A percentile compares a stretch with the other conserved stretches of the same genome.
phyloP scores from a whole-genome alignment of 64 coral and sea anemone genomes.

The Montipora foliosa region DNA sequence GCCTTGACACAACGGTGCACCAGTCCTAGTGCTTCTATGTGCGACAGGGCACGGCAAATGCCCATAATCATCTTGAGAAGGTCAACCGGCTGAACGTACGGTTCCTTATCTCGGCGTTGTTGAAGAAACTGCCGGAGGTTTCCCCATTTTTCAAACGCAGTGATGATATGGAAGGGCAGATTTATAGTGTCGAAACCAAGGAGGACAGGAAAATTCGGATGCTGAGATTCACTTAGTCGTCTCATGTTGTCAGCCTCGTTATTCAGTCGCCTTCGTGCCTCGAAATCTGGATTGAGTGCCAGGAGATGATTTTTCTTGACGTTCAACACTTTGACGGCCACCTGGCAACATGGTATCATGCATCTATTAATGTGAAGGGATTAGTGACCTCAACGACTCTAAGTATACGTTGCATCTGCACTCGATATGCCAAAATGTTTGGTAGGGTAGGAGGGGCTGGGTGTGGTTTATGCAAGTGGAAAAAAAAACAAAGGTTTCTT shows the following conservation, averaged over 20 bases:
- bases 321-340: slow-evolving; percentile 4
- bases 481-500: too few species aligned
- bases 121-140: slow-evolving; percentile 65
- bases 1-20: slow-evolving; percentile 71
- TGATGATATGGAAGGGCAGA: slow-evolving; percentile 60
- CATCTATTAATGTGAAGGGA: neutral
- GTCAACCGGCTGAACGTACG: neutral
- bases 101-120: neutral
- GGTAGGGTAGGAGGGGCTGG: too few species aligned
- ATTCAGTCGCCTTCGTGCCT: neutral
- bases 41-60: slow-evolving; percentile 28
- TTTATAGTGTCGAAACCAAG: slow-evolving; percentile 34
- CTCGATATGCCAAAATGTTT: neutral
- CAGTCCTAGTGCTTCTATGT: slow-evolving; percentile 32
- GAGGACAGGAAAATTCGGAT: slow-evolving; percentile 44
- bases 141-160: slow-evolving; percentile 3
- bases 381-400: too few species aligned
- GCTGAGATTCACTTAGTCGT: neutral
- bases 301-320: slow-evolving; percentile 12
- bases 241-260: slow-evolving; percentile 35
- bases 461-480: too few species aligned
- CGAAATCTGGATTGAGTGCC: neutral
- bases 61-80: slow-evolving; percentile 42
- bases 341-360: neutral
- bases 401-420: neutral